Base-by-base conservation (phyloP, 2,888 invertebrate genomes). In the Elegia similella region DNA sequence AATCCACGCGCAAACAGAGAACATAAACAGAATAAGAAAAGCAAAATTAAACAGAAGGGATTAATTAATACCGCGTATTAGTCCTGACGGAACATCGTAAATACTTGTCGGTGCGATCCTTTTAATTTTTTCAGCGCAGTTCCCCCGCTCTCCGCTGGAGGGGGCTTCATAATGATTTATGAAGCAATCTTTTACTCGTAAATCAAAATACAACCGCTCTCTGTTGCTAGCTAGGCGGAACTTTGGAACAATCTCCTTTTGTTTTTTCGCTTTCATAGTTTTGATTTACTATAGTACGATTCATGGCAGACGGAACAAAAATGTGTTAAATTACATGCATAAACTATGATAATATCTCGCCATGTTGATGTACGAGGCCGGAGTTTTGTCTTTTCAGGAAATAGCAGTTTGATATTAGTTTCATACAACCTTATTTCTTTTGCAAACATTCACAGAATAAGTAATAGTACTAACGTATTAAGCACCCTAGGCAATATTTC, bases 111-210 rank as follows among this genome's bases (percentile, higher is more conserved):
- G 66, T 64, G 65, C 63, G 67, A 68, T 65, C 62, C 63, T 67
- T 74, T 75, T 70, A 69, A 72, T 76, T 77, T 77, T 69, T 75
- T 77, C 69, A 69, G 64, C 73, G 66, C 73, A 78, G 77, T 78
- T 80, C 79, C 80, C 76, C 74, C 73, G 65, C 65, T 71, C 77
- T 75, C 78, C 66, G 67, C 57, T 64, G 46, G 57, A 63, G 63
- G 64, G 61, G 67, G 70, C 67, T 64, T 68, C 68, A 60, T 64
- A 66, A 70, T 86, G 89, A 88, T 89, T 88, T 88, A 89, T 80
- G 83, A 76, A 61, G 71, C 78, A 81, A 87, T 86, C 87, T 88
- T 86, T 84, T 80, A 76, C 73, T 77, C 85, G 81, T 90, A 88
- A 88, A 89, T 90, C 88, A 88, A 78, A 79, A 79, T 55, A 55